Evolutionary conservation across 2,888 invertebrate species (phyloP).

Genomic region (Brachylomia viminalis): DNA sequence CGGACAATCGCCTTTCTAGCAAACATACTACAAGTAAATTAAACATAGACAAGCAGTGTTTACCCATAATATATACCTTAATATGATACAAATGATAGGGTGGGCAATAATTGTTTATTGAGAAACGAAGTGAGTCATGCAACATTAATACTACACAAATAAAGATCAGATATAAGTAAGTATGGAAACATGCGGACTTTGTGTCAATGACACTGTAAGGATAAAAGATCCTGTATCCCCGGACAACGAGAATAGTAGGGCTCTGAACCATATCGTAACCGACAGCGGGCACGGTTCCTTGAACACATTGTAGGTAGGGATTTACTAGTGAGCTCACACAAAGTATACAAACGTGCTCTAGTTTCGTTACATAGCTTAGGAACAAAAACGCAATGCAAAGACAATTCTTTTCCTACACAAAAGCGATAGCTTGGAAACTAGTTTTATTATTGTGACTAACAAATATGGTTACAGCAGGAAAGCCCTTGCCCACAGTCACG

Average conservation of each 20-base stretch:
- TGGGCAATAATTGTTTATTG: constrained; percentile 35
- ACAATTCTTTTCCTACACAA: constrained; percentile 25
- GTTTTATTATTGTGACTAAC: constrained; percentile 38
- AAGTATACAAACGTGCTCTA: constrained; percentile 45
- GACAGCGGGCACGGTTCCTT: constrained; percentile 74
- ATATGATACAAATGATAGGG: constrained; percentile 11
- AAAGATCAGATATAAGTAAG: constrained; percentile 22
- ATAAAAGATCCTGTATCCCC: constrained; percentile 54
- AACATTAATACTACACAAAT: constrained; percentile 19
- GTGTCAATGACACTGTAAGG: constrained; percentile 65
- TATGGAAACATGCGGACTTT: constrained; percentile 46
- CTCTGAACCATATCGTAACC: constrained; percentile 65
- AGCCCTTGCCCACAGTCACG: constrained; percentile 22
- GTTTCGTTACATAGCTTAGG: constrained; percentile 59
- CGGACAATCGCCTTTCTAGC: neutral
- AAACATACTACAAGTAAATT: neutral
- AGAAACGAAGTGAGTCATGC: constrained; percentile 43
- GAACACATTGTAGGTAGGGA: constrained; percentile 78
- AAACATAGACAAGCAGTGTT: neutral
- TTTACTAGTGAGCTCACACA: constrained; percentile 66
- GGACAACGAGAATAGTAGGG: constrained; percentile 54
- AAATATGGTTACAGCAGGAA: constrained; percentile 8
- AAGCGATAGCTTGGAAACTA: constrained; percentile 15
- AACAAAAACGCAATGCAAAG: constrained; percentile 57
- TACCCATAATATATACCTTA: constrained; percentile 10